Percentiles rank a stretch among this genome's conserved stretches.
Conservation (phyloP, 1,140 invertebrate species). For the Leptonema lineaticorne region DNA sequence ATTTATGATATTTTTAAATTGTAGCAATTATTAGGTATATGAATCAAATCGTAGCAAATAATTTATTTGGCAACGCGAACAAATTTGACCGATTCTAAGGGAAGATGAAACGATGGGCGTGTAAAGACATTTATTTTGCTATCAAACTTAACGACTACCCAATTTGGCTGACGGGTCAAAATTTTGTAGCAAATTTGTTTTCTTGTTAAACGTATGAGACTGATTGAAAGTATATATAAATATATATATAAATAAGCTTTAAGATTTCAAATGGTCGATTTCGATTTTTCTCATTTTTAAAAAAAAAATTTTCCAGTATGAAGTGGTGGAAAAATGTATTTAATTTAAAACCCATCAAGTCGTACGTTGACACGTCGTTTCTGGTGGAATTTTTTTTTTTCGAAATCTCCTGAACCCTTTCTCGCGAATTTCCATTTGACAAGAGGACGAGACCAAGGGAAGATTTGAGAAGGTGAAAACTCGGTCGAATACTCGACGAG, state of each 20-base stretch:
- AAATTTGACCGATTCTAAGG: background rate
- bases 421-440: background rate
- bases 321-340: background rate
- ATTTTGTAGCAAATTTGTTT: background rate
- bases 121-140: constrained; percentile 24
- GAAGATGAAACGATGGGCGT: constrained; percentile 35
- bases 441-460: background rate
- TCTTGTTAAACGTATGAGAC: no score
- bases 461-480: no score
- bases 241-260: no score
- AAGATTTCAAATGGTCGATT: no score
- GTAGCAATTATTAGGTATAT: no score
- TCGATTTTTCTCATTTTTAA: background rate
- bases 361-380: no score
- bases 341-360: background rate
- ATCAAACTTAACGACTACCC: constrained; percentile 1
- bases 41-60: no score
- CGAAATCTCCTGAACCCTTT: background rate
- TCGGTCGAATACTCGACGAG: no score
- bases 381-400: no score
- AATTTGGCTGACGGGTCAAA: constrained; percentile 3
- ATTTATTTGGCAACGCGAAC: no score
- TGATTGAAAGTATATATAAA: no score
- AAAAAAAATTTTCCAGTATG: background rate
- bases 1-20: no score